phyloP scores from a whole-genome alignment of 2,888 invertebrate species.

The Pristionchus exspectatus region DNA sequence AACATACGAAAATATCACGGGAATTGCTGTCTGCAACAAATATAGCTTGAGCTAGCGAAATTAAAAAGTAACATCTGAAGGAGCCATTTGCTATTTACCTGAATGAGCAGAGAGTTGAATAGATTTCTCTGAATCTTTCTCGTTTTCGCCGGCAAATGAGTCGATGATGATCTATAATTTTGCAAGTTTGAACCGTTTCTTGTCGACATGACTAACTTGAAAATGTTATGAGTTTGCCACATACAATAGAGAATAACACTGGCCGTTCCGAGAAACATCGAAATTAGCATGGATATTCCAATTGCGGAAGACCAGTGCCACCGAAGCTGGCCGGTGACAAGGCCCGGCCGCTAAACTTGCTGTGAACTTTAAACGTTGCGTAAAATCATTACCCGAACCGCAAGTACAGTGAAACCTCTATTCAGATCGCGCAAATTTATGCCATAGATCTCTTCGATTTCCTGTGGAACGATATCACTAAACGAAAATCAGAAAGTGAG shows the following conservation, averaged over 20 bases:
- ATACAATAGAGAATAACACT: neutral
- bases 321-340: neutral
- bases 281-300: neutral
- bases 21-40: neutral
- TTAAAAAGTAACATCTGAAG: too few species aligned
- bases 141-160: neutral
- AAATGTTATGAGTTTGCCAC: neutral
- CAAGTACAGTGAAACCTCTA: neutral
- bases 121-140: neutral
- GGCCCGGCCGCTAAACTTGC: neutral
- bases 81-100: too few species aligned
- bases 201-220: neutral
- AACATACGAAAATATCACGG: neutral
- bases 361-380: neutral
- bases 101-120: neutral
- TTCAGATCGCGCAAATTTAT: neutral
- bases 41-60: neutral
- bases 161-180: neutral
- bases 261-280: neutral
- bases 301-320: neutral
- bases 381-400: neutral
- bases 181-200: too few species aligned
- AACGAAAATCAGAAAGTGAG: neutral
- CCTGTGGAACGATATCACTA: neutral
- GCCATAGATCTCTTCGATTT: neutral